phyloP scores from a whole-genome alignment of 92 coral and sea anemone genomes.

The Zoanthus solanderi region DNA sequence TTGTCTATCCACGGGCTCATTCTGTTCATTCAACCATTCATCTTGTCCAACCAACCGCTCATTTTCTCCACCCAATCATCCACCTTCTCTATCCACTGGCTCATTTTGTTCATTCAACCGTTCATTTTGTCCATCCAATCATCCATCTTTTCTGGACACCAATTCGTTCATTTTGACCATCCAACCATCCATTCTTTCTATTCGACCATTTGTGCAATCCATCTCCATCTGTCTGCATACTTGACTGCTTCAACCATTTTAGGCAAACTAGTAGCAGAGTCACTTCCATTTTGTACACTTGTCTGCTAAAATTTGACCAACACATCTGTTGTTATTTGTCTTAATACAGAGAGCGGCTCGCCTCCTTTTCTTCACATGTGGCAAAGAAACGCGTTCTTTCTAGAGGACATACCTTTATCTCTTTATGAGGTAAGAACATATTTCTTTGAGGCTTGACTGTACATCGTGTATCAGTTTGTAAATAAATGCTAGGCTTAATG shows the following conservation, averaged over 20 bases:
- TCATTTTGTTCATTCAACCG: too few species aligned
- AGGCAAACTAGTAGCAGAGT: too few species aligned
- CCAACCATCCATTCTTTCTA: neutral
- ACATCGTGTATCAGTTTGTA: too few species aligned
- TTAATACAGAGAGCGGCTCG: neutral
- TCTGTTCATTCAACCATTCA: too few species aligned
- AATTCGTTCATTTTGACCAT: neutral
- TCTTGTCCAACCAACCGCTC: neutral
- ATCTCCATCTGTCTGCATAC: neutral
- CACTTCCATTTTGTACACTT: too few species aligned
- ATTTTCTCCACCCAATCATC: neutral
- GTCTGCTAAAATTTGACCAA: neutral
- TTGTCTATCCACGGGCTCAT: too few species aligned
- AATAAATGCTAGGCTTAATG: too few species aligned
- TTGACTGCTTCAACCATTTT: neutral
- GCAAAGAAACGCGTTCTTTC: slow-evolving; percentile 15
- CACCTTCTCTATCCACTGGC: too few species aligned
- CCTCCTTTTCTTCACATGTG: neutral
- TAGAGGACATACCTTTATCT: neutral
- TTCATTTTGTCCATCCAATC: neutral
- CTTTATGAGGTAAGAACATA: too few species aligned
- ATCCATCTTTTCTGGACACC: neutral
- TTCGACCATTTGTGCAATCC: neutral
- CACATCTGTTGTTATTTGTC: neutral
- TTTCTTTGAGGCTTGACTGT: too few species aligned